Conservation (phyloP, 2,797 vertebrate genomes). For the Myoxocephalus aenaeus region DNA sequence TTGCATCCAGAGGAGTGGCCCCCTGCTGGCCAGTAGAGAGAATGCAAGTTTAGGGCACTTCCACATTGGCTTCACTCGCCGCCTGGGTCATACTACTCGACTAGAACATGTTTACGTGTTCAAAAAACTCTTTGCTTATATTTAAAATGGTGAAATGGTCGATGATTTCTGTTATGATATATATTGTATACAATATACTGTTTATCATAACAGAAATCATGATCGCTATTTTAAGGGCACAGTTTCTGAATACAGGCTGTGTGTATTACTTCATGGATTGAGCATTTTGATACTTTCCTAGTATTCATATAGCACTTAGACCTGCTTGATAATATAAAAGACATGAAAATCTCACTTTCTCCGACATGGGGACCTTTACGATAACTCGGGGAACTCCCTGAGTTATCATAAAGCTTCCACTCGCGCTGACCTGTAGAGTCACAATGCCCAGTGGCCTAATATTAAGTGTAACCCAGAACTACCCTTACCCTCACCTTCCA, state of each 20-base stretch:
- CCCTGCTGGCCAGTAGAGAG: neutral
- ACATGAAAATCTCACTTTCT: neutral
- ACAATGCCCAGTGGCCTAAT: slow-evolving; percentile 7
- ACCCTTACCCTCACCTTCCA: slow-evolving; percentile 2
- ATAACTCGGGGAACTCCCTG: slow-evolving; percentile 4
- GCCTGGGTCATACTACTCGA: too few relatives aligned
- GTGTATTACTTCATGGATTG: neutral
- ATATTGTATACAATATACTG: too few relatives aligned
- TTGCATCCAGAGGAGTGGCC: neutral
- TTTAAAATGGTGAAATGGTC: neutral
- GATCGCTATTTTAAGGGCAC: neutral
- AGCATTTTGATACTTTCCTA: neutral
- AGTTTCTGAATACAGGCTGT: neutral
- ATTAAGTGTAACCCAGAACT: slow-evolving; percentile 10
- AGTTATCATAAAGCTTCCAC: slow-evolving; percentile 9
- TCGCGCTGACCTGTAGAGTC: slow-evolving; percentile 11
- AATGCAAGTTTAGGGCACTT: neutral
- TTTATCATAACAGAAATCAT: fast-evolving
- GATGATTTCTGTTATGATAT: too few relatives aligned
- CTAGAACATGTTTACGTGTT: too few relatives aligned
- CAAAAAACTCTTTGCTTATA: too few relatives aligned
- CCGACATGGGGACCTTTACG: neutral
- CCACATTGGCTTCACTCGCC: neutral
- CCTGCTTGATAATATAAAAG: neutral
- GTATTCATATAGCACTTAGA: neutral